Evolutionary conservation across 2,113 vertebrate genomes (phyloP), one percentile per base, ranked within the genome.

Genomic region (Condylura cristata): DNA sequence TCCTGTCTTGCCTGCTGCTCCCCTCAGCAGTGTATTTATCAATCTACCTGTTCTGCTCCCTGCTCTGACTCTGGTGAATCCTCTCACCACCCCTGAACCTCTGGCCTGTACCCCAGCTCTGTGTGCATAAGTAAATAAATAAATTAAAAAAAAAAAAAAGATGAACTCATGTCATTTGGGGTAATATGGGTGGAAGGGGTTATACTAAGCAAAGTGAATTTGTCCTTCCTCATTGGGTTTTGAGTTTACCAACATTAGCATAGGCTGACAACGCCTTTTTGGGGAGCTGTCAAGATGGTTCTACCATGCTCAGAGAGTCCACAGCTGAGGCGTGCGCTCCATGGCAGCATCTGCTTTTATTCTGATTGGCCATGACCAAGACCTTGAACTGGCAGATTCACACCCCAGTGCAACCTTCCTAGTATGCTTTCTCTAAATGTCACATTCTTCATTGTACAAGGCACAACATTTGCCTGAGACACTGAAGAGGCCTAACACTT

Each of bases 301-400:
- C 26, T 22, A 2, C 41, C 9, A 53, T 32, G 10, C 26, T 11
- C 24, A 12, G 6, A 37, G 24, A 13, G 12, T 4, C 46, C 17
- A 2, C 0, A 4, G 3, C 1, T 28, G 8, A n/a, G 30, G 46
- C 30, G 2, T 1, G 24, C 32, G 22, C 16, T 4, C 53, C 14
- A 2, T 16, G 34, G 26, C 30, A n/a, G 14, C 5, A 51, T 8
- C 30, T 83, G 76, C 30, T 10, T 51, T 28, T 56, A 4, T 74
- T 53, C 44, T 51, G 18, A 26, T 5, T 37, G 30, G 28, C 46
- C 4, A 4, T 65, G 41, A 56, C 6, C 41, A 28, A 30, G 28
- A 28, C 56, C 68, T 46, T 53, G 22, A 88, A 78, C 3, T 84
- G 39, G 51, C 24, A 58, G 18, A 32, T 85, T 26, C 3, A 2